Percentiles rank a stretch among this genome's conserved stretches.
phyloP scores from a whole-genome alignment of 2,888 invertebrate genomes.

The Torymus aiolomorphi region DNA sequence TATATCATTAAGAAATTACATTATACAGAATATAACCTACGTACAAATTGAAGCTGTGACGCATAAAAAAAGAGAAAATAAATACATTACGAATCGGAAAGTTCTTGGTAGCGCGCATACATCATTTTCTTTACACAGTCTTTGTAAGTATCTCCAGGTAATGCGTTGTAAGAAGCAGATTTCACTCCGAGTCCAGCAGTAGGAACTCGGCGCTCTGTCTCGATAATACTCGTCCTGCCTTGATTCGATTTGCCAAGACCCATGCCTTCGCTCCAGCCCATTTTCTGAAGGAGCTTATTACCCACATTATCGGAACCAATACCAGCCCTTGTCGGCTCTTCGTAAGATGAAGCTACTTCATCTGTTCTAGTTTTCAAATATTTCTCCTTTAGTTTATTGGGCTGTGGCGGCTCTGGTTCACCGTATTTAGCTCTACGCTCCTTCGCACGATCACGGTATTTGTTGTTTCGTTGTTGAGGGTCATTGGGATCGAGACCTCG shows the following conservation, averaged over 20 bases:
- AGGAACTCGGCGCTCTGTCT: constrained; percentile 80
- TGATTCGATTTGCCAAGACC: constrained; percentile 96
- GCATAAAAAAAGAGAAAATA: constrained; percentile 36
- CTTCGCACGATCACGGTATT: constrained; percentile 96
- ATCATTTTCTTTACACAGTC: constrained; percentile 93
- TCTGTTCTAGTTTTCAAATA: constrained; percentile 80
- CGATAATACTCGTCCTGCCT: constrained; percentile 94
- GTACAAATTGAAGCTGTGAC: constrained; percentile 45
- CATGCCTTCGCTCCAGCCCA: constrained; percentile 99
- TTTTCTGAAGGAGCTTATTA: constrained; percentile 95
- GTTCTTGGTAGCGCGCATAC: constrained; percentile 90
- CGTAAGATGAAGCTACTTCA: constrained; percentile 74
- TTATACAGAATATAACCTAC: constrained; percentile 42
- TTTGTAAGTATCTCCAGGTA: constrained; percentile 91
- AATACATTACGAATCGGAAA: constrained; percentile 78
- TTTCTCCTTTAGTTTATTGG: constrained; percentile 84
- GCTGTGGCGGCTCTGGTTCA: constrained; percentile 87
- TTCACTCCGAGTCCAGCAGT: constrained; percentile 93
- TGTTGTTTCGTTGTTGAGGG: constrained; percentile 74
- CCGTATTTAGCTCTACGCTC: constrained; percentile 96
- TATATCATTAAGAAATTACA: constrained; percentile 37
- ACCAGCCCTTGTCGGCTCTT: constrained; percentile 81
- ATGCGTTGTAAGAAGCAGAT: constrained; percentile 85
- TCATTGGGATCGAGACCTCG: constrained; percentile 76
- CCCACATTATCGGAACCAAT: constrained; percentile 94